Base-by-base conservation (phyloP, 1,140 invertebrate genomes). In the Rhynchophorus ferrugineus region DNA sequence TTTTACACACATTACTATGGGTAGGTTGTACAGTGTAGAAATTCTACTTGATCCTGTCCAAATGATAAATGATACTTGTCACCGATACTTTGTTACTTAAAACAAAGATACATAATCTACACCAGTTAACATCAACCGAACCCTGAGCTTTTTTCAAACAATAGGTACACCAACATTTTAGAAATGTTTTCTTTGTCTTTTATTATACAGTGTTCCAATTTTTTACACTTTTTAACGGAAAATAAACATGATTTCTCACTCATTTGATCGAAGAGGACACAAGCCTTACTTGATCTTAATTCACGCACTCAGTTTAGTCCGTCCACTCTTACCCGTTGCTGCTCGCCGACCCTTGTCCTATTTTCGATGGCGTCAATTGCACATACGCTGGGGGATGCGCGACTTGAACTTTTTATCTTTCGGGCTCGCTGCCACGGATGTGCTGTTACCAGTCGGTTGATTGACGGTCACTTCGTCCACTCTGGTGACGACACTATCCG, bases 311-410 rank as follows among this genome's bases (percentile, higher is more conserved):
- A 48, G 5, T 18, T 21, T 14, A 17, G 17, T 44, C 22, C 24
- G 37, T 5, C 17, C 42, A 41, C 37, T 44, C 11, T 20, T 18
- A 33, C 49, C 36, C 20, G 11, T 18, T 3, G 24, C 24, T 29
- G 20, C 24, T 42, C 29, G 6, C 43, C 43, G 42, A 8, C 48
- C 48, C 49, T 17, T 45, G 29, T 47, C 51, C 51, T 53, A 45
- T 16, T 53, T 53, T n/a, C 44, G 20, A n/a, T 48, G 22, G 36
- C 47, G 44, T 60, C 49, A 61, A 46, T 61, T 61, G 42, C 56
- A 61, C 58, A 60, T 57, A 14, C 55, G 53, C 44, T 61, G 60
- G 14, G 54, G 60, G 41, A 61, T 61, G 44, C 60, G 60, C 39
- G 58, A 61, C 34, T 61, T 59, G 34, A 61, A 61, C 46, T 56